These are phyloP conservation scores for Allolobophora icterica DNA, from an alignment of 2,888 invertebrate species.

Conservation along the genomic window DNA sequence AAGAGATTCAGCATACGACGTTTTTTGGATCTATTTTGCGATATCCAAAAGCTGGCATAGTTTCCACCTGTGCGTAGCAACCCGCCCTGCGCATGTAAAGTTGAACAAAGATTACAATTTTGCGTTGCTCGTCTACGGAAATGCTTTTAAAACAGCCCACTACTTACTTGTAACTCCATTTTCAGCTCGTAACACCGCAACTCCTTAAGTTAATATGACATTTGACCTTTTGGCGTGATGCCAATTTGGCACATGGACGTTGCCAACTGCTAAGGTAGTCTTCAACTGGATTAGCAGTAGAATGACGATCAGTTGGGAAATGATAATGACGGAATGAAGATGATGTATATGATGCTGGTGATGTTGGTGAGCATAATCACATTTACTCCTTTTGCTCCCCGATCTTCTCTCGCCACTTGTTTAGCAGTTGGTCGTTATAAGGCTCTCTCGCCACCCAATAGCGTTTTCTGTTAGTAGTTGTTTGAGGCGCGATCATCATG, in stretches of 20 bases:
- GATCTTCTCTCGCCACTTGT: not conserved
- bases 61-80: not conserved
- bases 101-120: not conserved
- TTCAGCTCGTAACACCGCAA: not conserved
- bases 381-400: slow-evolving; percentile 3
- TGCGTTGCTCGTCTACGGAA: not conserved
- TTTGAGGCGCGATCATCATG: not conserved
- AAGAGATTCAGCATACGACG: not conserved
- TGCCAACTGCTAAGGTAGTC: not conserved
- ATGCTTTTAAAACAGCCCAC: not conserved
- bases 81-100: not conserved
- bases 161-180: not conserved
- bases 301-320: not conserved
- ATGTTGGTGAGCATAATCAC: not conserved
- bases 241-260: not conserved
- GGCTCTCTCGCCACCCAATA: slow-evolving; percentile 6
- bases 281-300: no score
- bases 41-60: not conserved
- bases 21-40: not conserved
- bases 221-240: not conserved
- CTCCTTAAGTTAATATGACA: not conserved
- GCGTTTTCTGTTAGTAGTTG: not conserved
- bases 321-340: not conserved
- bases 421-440: not conserved
- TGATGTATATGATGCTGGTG: not conserved